Evolutionary conservation across 2,888 invertebrate species (phyloP).

Genomic region (Octonoba sinensis): DNA sequence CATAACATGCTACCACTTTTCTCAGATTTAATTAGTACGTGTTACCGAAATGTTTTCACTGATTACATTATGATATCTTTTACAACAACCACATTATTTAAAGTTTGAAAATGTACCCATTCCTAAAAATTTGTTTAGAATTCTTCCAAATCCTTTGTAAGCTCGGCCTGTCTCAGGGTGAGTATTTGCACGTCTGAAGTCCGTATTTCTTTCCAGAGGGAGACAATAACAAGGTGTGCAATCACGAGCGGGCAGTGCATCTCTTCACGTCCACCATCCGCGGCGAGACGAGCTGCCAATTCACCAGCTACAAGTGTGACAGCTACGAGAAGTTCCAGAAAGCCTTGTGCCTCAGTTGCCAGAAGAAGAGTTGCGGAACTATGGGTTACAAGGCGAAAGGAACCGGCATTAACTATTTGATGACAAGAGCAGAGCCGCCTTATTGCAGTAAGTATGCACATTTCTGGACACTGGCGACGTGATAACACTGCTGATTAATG

Average conservation of each 20-base stretch:
- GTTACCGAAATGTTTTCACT: no score
- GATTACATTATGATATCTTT: no score
- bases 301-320: conserved; percentile 23
- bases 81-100: no score
- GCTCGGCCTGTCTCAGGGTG: no score
- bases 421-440: conserved; percentile 37
- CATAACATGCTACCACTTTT: no score
- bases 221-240: conserved; percentile 31
- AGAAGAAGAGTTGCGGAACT: conserved; percentile 10
- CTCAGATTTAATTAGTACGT: no score
- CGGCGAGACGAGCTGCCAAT: conserved; percentile 15
- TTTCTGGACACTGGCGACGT: not conserved
- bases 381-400: conserved; percentile 55
- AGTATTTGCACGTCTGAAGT: no score
- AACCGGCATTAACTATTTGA: conserved; percentile 28
- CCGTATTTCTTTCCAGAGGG: conserved; percentile 32
- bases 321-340: conserved; percentile 22
- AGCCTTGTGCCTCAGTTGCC: conserved; percentile 36
- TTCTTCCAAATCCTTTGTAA: no score
- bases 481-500: no score
- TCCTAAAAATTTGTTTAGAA: no score
- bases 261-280: conserved; percentile 54
- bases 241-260: conserved; percentile 58
- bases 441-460: conserved; percentile 48
- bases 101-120: no score